Base-by-base conservation (phyloP, 1,140 invertebrate genomes). In the Rhynchophorus ferrugineus region DNA sequence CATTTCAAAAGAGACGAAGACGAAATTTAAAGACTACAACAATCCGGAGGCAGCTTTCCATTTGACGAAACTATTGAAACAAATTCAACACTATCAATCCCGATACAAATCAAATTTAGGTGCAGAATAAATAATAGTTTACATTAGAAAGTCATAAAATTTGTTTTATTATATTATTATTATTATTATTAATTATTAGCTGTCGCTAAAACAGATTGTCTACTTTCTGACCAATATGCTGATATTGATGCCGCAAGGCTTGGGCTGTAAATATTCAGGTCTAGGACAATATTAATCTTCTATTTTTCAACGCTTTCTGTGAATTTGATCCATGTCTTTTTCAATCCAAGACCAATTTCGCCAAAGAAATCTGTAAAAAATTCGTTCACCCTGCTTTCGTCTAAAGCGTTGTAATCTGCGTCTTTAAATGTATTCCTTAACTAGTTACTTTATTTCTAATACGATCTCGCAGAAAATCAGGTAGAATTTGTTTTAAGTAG, bases 41-140 rank as follows among this genome's bases (percentile, higher is more conserved):
- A 60, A 65, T 49, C 48, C 59, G 2, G 56, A 60, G 38, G 61
- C 66, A 5, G 62, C 65, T 14, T 47, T 61, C 20, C 66, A 67
- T 48, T 47, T 69, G 18, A 65, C 64, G 2, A 67, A 67, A 56
- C 51, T 69, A 7, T 45, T 69, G 22, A 61, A 61, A 35, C 62
- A 68, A 44, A 64, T 69, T 51, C 67, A 70, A 39, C 52, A 58
- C 19, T 68, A 65, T 57, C 66, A 68, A 35, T 46, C 44, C 39
- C 49, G 53, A 44, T 64, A 62, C 42, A 62, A 58, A 46, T 49
- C 44, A 58, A 47, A 51, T 51, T 56, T 56, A 44, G 49, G 48
- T 37, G 29, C 44, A 21, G 54, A 51, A 47, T 56, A 56, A 50
- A 49, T 44, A 51, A 11, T n/a, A 29, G 7, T 46, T 33, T 13